These are phyloP conservation scores for Catotricha subobsoleta DNA, from an alignment of 2,888 invertebrate genomes.

Conservation along the genomic window DNA sequence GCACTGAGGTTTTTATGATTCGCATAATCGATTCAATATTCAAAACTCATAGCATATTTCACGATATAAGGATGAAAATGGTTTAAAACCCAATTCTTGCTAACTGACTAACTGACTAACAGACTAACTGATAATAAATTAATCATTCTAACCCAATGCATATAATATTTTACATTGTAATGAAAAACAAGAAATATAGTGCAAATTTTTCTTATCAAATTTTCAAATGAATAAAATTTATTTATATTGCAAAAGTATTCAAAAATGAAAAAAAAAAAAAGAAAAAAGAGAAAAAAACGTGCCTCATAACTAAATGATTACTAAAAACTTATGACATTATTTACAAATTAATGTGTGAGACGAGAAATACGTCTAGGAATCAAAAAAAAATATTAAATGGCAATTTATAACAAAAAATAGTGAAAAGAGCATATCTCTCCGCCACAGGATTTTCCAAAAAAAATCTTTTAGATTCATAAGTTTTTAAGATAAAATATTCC, in stretches of 20 bases:
- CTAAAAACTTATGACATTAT: not conserved
- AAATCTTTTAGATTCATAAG: too few species aligned
- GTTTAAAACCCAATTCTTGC: too few species aligned
- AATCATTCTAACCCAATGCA: too few species aligned
- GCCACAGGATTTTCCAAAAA: not conserved
- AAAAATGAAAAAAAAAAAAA: not conserved
- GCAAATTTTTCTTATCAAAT: slow-evolving; percentile 9
- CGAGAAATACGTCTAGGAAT: not conserved
- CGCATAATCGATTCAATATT: too few species aligned
- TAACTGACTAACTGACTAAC: too few species aligned
- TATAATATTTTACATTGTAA: too few species aligned
- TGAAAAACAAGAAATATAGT: slow-evolving; percentile 6
- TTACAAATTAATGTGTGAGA: not conserved
- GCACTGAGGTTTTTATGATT: too few species aligned
- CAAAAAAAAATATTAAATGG: not conserved
- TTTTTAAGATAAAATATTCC: too few species aligned
- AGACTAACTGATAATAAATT: too few species aligned
- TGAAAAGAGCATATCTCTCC: not conserved
- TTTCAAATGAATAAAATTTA: slow-evolving; percentile 7
- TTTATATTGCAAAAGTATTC: slow-evolving; percentile 7
- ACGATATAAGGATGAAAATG: too few species aligned
- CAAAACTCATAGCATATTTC: too few species aligned
- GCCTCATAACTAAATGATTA: not conserved
- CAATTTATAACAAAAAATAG: not conserved
- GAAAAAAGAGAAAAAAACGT: slow-evolving; percentile 8